Conservation (phyloP, 1,140 invertebrate genomes). For the Pachyrhynchus sulphureomaculatus region DNA sequence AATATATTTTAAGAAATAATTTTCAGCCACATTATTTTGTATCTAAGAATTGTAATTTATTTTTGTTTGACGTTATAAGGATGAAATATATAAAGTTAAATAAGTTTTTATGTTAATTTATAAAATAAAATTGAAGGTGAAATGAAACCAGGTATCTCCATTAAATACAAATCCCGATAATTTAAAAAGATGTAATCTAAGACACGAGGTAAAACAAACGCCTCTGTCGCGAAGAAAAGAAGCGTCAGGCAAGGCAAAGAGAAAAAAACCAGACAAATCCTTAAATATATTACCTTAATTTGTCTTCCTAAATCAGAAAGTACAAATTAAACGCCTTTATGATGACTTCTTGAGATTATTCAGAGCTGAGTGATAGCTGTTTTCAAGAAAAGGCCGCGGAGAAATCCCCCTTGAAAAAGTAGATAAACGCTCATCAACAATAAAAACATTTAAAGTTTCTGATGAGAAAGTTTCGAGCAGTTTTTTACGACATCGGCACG, state of each 20-base stretch:
- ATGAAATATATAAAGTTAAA: not conserved
- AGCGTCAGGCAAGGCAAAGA: constrained; percentile 8
- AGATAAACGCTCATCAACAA: constrained; percentile 44
- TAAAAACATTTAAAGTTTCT: constrained; percentile 43
- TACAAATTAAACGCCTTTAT: constrained; percentile 36
- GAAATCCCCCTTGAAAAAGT: constrained; percentile 35
- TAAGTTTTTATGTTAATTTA: not conserved
- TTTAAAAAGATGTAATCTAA: constrained; percentile 19
- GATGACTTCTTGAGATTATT: constrained; percentile 34
- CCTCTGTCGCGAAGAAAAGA: constrained; percentile 9
- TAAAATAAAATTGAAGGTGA: not conserved
- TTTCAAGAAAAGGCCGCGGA: constrained; percentile 25
- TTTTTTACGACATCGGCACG: constrained; percentile 38
- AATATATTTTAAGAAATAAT: too few relatives aligned
- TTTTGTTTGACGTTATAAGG: too few relatives aligned
- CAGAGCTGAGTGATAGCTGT: constrained; percentile 31
- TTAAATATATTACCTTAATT: constrained; percentile 32
- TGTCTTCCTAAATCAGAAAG: constrained; percentile 35
- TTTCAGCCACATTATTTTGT: too few relatives aligned
- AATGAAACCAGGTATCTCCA: not conserved
- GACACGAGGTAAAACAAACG: constrained; percentile 17
- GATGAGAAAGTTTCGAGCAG: constrained; percentile 35
- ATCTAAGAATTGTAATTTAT: too few relatives aligned
- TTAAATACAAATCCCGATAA: constrained; percentile 19
- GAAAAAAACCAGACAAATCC: constrained; percentile 30